A percentile compares a stretch with the other conserved stretches of the same genome.
Conservation (phyloP, 2,888 invertebrate species). For the Tortricodes alternella region DNA sequence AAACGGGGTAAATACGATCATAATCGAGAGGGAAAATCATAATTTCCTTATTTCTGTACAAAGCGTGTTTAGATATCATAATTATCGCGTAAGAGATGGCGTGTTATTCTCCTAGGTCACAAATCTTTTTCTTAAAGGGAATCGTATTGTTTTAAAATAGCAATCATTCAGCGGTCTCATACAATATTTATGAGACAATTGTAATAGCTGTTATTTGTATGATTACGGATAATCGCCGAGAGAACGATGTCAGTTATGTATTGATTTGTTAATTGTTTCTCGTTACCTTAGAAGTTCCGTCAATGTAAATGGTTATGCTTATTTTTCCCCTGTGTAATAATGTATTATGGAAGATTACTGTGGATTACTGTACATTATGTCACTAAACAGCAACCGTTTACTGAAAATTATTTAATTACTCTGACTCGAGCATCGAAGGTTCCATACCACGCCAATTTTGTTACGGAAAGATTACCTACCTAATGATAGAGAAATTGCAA, state of each 20-base stretch:
- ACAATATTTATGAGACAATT: constrained; percentile 24
- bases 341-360: no score
- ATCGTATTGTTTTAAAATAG: constrained; percentile 8
- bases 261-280: constrained; percentile 24
- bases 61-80: no score
- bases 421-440: no score
- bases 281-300: constrained; percentile 8
- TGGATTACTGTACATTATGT: no score
- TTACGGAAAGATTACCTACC: no score
- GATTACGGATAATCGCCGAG: constrained; percentile 21
- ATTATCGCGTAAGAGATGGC: background rate
- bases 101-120: background rate
- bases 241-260: constrained; percentile 9
- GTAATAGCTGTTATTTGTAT: constrained; percentile 16
- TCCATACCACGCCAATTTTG: no score
- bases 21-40: no score
- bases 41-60: no score
- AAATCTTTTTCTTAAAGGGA: background rate
- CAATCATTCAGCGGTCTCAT: constrained; percentile 10
- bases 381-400: no score
- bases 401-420: no score
- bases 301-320: constrained; percentile 8
- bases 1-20: no score
- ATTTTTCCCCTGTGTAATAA: background rate
- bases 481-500: no score